phyloP scores from a whole-genome alignment of 2,888 invertebrate species.

The Drosophila melanosoma region DNA sequence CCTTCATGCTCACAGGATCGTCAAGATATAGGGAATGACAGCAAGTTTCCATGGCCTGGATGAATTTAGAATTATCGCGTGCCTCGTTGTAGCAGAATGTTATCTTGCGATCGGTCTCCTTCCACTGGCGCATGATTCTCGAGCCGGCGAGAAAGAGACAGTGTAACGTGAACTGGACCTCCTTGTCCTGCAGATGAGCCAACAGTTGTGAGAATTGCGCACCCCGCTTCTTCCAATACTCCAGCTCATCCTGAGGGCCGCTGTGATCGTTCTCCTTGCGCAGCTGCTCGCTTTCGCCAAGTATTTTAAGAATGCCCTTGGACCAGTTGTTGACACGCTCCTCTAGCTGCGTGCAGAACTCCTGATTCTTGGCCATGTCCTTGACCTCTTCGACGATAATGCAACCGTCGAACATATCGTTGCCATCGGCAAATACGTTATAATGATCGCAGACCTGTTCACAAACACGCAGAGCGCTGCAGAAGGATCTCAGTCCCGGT shows the following conservation, averaged over 20 bases:
- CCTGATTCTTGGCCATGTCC: slow-evolving; percentile 89
- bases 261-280: slow-evolving; percentile 95
- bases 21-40: slow-evolving; percentile 97
- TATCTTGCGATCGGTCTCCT: slow-evolving; percentile 94
- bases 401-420: slow-evolving; percentile 87
- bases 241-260: slow-evolving; percentile 97
- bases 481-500: slow-evolving; percentile 93
- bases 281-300: slow-evolving; percentile 96
- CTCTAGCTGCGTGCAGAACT: slow-evolving; percentile 89
- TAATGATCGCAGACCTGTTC: slow-evolving; percentile 93
- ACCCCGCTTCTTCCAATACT: slow-evolving; percentile 98
- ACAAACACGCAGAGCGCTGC: slow-evolving; percentile 94
- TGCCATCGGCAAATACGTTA: slow-evolving; percentile 91
- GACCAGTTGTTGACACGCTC: slow-evolving; percentile 92
- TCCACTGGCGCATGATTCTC: slow-evolving; percentile 92
- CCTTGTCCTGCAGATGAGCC: slow-evolving; percentile 90
- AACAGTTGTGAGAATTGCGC: slow-evolving; percentile 96
- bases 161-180: slow-evolving; percentile 91
- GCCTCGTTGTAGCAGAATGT: slow-evolving; percentile 98
- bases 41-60: slow-evolving; percentile 96
- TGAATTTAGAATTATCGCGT: slow-evolving; percentile 97
- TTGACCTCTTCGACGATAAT: slow-evolving; percentile 89
- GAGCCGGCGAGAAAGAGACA: slow-evolving; percentile 91
- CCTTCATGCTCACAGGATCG: slow-evolving; percentile 96
- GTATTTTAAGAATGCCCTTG: slow-evolving; percentile 91